Evolutionary conservation across 1,140 invertebrate species (phyloP).

Genomic region (Drosophila miranda): DNA sequence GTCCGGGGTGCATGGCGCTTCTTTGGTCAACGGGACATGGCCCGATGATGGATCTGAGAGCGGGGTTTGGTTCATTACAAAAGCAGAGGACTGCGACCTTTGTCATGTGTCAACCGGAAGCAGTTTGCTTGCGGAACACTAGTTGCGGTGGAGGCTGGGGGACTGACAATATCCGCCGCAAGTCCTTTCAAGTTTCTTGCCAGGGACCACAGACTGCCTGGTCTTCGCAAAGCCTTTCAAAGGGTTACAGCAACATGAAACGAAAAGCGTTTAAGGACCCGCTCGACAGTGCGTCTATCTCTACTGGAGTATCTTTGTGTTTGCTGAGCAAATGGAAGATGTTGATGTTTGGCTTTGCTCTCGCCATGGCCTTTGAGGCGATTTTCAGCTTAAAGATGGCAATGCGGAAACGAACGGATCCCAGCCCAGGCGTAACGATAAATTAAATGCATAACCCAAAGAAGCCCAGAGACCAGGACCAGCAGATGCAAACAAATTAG

Average conservation of each 20-base stretch:
- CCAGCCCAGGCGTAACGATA: conserved; percentile 16
- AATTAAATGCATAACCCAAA: conserved; percentile 35
- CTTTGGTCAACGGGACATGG: conserved; percentile 47
- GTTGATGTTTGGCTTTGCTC: not conserved
- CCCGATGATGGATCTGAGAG: conserved; percentile 4
- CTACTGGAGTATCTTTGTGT: too few species aligned
- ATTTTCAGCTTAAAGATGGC: not conserved
- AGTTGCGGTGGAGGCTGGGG: not conserved
- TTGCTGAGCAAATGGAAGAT: too few species aligned
- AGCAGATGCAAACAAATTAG: conserved; percentile 38
- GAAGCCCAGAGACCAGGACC: not conserved
- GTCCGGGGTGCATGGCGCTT: conserved; percentile 14
- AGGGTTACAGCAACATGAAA: too few species aligned
- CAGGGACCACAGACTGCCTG: too few species aligned
- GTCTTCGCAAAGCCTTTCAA: too few species aligned
- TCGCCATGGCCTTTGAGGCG: conserved; percentile 12
- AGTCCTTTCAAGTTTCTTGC: too few species aligned
- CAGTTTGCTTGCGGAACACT: conserved; percentile 16
- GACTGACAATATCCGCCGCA: not conserved
- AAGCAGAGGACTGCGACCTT: conserved; percentile 20
- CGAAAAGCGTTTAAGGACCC: too few species aligned
- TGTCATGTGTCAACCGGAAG: conserved; percentile 46
- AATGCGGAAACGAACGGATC: too few species aligned
- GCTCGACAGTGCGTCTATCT: too few species aligned
- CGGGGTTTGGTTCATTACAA: conserved; percentile 23